A percentile compares a stretch with the other conserved stretches of the same genome.
Evolutionary conservation across 2,113 vertebrate genomes (phyloP).

Genomic region (Glaucomys volans): DNA sequence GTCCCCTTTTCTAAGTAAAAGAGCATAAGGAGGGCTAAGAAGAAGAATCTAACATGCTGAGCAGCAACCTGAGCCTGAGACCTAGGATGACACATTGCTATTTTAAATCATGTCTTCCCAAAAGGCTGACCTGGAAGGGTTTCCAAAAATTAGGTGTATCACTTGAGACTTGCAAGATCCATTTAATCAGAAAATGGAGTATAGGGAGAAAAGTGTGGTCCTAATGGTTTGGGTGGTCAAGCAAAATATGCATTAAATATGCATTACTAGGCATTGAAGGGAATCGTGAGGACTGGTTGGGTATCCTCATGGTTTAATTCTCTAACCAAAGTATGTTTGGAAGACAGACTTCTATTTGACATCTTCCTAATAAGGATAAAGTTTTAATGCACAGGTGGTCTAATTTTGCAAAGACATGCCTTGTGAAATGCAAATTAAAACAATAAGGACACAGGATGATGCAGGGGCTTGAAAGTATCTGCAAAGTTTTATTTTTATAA

Average conservation of each 20-base stretch:
- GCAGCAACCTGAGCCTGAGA: background rate
- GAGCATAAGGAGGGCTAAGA: background rate
- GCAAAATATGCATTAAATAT: no score
- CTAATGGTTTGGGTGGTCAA: background rate
- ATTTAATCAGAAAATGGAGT: background rate
- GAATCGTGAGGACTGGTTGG: background rate
- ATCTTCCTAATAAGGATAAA: background rate
- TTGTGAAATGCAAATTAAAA: slow-evolving; percentile 21
- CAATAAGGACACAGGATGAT: slow-evolving; percentile 25
- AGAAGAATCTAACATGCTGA: background rate
- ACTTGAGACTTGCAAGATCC: background rate
- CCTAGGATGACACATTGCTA: no score
- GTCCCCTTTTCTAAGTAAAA: background rate
- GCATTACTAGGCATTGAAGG: background rate
- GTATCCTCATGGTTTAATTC: background rate
- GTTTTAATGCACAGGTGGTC: background rate
- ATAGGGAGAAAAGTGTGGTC: background rate
- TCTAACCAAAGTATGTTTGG: background rate
- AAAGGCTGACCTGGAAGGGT: background rate
- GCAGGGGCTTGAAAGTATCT: background rate
- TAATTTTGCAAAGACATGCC: background rate
- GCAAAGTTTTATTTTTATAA: slow-evolving; percentile 35
- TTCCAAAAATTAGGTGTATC: background rate
- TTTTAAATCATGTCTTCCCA: background rate
- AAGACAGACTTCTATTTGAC: background rate